phyloP scores from a whole-genome alignment of 2,113 vertebrate species.

The Zosterops hypoxanthus region DNA sequence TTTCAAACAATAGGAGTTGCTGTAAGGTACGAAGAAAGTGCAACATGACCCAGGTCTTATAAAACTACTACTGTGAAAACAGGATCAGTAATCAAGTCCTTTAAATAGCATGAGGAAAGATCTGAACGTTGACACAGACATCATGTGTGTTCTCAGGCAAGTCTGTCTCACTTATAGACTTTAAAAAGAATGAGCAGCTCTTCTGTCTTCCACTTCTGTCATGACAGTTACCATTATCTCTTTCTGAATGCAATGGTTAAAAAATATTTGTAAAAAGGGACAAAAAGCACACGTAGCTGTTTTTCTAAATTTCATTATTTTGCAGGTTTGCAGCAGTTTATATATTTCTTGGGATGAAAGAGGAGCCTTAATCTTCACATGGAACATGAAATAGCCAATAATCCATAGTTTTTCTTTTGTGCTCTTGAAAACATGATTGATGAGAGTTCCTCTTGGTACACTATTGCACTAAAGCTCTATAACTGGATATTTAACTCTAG shows the following conservation, averaged over 20 bases:
- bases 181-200: background rate
- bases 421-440: background rate
- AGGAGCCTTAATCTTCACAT: background rate
- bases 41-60: background rate
- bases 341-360: background rate
- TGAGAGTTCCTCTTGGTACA: background rate
- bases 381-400: background rate
- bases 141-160: background rate
- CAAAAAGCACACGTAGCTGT: background rate
- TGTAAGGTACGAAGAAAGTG: background rate
- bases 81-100: conserved; percentile 25
- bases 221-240: background rate
- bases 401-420: background rate
- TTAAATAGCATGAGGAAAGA: conserved; percentile 42
- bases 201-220: background rate
- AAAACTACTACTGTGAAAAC: conserved; percentile 22
- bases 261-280: background rate
- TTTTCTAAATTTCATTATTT: background rate
- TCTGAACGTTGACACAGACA: background rate
- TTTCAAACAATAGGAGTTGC: background rate
- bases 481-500: background rate
- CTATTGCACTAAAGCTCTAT: background rate
- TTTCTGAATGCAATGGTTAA: background rate
- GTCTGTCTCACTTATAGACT: background rate
- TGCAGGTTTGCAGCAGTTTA: background rate